phyloP scores from a whole-genome alignment of 2,113 vertebrate species.

The Mastomys coucha region DNA sequence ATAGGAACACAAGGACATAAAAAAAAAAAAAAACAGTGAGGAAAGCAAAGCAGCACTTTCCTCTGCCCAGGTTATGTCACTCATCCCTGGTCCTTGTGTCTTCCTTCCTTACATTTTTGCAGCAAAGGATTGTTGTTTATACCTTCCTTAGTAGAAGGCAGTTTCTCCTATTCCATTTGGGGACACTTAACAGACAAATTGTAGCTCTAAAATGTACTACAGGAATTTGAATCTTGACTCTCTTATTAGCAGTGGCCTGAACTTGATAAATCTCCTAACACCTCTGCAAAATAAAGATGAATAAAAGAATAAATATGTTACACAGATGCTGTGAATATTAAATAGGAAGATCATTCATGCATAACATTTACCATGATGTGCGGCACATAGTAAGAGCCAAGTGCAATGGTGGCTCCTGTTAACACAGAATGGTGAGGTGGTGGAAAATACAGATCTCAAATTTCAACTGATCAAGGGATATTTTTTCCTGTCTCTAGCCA shows the following conservation, averaged over 20 bases:
- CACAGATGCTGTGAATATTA: constrained; percentile 45
- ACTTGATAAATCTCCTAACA: constrained; percentile 15
- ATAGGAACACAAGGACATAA: neutral
- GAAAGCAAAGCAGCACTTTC: neutral
- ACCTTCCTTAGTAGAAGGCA: neutral
- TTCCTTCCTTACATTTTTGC: neutral
- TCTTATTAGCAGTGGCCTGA: neutral
- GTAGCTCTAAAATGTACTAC: neutral
- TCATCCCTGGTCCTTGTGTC: neutral
- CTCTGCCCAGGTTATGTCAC: neutral
- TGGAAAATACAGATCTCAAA: constrained; percentile 25
- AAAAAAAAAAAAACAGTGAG: neutral
- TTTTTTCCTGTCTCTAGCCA: neutral
- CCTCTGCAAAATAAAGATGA: constrained; percentile 28
- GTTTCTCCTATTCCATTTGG: constrained; percentile 9
- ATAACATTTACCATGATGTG: constrained; percentile 19
- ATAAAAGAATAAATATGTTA: constrained; percentile 43
- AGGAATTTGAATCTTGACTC: constrained; percentile 45
- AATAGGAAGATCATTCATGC: neutral
- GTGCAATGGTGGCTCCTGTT: neutral
- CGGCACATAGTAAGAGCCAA: constrained; percentile 31
- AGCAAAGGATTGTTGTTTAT: neutral
- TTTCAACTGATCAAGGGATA: neutral
- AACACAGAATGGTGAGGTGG: neutral
- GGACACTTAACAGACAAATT: neutral